A percentile compares a stretch with the other conserved stretches of the same genome.
Conservation (phyloP, 2,797 vertebrate genomes). For the Eurystomus glaucurus region DNA sequence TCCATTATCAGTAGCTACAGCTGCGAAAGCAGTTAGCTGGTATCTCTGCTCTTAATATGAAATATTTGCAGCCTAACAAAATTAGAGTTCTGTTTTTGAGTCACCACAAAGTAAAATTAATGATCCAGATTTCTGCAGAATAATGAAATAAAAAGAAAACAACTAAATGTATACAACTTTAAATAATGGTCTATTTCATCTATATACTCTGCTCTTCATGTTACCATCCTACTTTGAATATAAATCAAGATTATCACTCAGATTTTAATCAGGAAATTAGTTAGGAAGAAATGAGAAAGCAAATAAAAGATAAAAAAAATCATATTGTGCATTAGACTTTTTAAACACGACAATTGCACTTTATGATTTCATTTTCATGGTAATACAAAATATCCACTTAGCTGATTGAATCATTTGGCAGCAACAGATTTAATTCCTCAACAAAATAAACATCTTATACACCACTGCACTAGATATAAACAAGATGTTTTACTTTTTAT, state of each 20-base stretch:
- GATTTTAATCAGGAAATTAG: constrained; percentile 41
- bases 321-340: neutral
- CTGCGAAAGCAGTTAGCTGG: neutral
- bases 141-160: neutral
- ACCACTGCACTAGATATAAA: neutral
- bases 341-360: constrained; percentile 34
- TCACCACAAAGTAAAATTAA: neutral
- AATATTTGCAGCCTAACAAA: neutral
- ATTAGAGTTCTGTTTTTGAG: neutral
- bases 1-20: neutral
- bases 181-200: neutral
- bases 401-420: constrained; percentile 23
- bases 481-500: neutral
- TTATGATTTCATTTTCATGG: constrained; percentile 25
- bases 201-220: neutral
- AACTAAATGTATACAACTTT: neutral
- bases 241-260: constrained; percentile 1
- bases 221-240: neutral
- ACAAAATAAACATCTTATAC: neutral
- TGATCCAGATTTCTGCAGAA: neutral
- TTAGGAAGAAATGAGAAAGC: constrained; percentile 31
- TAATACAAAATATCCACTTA: constrained; percentile 13
- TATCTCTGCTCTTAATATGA: neutral
- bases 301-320: neutral
- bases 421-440: constrained; percentile 22